These are phyloP conservation scores for Geophilus truncorum DNA, from an alignment of 2,888 invertebrate species.

Conservation along the genomic window DNA sequence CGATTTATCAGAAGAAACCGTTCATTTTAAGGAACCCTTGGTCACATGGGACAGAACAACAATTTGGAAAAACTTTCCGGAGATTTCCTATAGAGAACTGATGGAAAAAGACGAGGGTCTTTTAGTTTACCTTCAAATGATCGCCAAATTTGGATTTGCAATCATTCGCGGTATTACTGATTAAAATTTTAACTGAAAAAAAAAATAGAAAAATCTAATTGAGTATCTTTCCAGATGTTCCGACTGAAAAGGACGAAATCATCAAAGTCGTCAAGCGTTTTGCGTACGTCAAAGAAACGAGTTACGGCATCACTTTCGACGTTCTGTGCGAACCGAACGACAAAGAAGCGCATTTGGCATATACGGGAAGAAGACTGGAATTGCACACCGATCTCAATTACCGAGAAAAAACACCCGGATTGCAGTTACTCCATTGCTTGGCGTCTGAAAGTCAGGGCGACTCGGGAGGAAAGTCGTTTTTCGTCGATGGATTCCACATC, in stretches of 20 bases:
- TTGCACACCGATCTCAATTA: conserved; percentile 48
- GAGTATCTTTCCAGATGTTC: conserved; percentile 41
- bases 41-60: conserved; percentile 44
- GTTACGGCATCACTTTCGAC: conserved; percentile 46
- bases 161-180: conserved; percentile 41
- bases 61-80: conserved; percentile 45
- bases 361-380: conserved; percentile 43
- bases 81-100: conserved; percentile 45
- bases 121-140: conserved; percentile 44
- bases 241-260: conserved; percentile 42
- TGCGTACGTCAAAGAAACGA: conserved; percentile 46
- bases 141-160: conserved; percentile 45
- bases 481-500: conserved; percentile 46
- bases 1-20: conserved; percentile 39
- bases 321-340: conserved; percentile 45
- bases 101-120: conserved; percentile 44
- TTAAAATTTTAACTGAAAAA: background rate
- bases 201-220: background rate
- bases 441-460: background rate
- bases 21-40: conserved; percentile 40
- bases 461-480: conserved; percentile 45
- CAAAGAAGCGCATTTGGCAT: conserved; percentile 44
- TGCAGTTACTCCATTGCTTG: background rate
- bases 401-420: conserved; percentile 46
- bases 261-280: conserved; percentile 45